Evolutionary conservation across 2,888 invertebrate species (phyloP), one percentile per base, ranked within the genome.

Genomic region (Hyposoter dolosus): DNA sequence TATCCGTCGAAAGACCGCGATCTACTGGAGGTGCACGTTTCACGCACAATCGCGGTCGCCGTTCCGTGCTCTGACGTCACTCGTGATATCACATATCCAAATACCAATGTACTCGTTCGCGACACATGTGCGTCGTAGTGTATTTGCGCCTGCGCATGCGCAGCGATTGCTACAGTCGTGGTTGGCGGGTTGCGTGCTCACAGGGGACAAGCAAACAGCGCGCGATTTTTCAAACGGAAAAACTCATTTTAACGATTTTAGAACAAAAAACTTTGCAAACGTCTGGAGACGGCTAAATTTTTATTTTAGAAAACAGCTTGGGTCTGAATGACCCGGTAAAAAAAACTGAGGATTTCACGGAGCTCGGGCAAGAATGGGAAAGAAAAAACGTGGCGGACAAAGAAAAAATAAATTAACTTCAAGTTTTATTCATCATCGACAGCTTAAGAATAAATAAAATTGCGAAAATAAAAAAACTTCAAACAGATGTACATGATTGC

Each of bases 41-140:
- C 75, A 79, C 68, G 63, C 71, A 69, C 79, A 78, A 85, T 82
- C 77, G 78, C 76, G 87, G 35, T 74, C 76, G 72, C 88, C 75
- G 77, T 89, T 88, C 82, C 76, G 84, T 40, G 56, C 45, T 80
- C 69, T 92, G 91, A 92, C 92, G 93, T 93, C 93, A 92, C 77
- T 88, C 89, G 79, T 92, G 92, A 92, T 92, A 92, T 92, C 93
- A 93, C 90, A 88, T 86, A 75, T 79, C 45, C 86, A 71, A 87
- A 85, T 83, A 79, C 83, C 63, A 74, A 63, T 63, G 35, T 75
- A n/a, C 17, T 19, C n/a, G 50, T 63, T 50, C 19, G 78, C 19
- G 77, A 40, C 63, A 9, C 10, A n/a, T 45, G 9, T 28, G 63
- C 23, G 45, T 35, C 50, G 28, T n/a, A 23, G 68, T 68, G 78